Conservation (phyloP, 2,797 vertebrate species). For the Staurois parvus region DNA sequence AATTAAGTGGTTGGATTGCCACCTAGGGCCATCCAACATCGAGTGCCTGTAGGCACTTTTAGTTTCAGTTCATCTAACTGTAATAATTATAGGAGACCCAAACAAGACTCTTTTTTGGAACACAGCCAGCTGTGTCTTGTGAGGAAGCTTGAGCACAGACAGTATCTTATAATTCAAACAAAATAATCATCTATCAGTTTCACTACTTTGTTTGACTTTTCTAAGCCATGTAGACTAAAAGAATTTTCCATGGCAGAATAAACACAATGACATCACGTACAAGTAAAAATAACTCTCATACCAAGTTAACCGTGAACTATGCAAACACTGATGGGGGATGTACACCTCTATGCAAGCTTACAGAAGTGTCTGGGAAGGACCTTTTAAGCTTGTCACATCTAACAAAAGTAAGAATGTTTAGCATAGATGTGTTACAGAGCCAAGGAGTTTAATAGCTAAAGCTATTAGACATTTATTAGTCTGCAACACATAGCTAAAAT, state of each 20-base stretch:
- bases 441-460: not conserved
- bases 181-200: conserved; percentile 6
- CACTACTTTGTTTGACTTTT: not conserved
- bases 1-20: too few relatives aligned
- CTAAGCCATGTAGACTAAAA: not conserved
- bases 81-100: too few relatives aligned
- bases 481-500: not conserved
- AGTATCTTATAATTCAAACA: not conserved
- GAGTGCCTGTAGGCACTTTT: too few relatives aligned
- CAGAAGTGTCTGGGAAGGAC: too few relatives aligned
- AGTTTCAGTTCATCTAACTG: too few relatives aligned
- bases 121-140: not conserved
- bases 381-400: not conserved
- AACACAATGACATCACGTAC: not conserved
- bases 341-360: too few relatives aligned
- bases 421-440: not conserved
- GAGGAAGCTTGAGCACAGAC: not conserved
- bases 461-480: not conserved
- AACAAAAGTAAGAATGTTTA: not conserved
- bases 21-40: too few relatives aligned
- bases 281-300: not conserved
- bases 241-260: not conserved
- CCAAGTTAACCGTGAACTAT: too few relatives aligned
- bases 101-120: too few relatives aligned
- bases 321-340: too few relatives aligned